Evolutionary conservation across 1,140 invertebrate genomes (phyloP), one percentile per base, ranked within the genome.

Genomic region (Lasioglossum albipes): DNA sequence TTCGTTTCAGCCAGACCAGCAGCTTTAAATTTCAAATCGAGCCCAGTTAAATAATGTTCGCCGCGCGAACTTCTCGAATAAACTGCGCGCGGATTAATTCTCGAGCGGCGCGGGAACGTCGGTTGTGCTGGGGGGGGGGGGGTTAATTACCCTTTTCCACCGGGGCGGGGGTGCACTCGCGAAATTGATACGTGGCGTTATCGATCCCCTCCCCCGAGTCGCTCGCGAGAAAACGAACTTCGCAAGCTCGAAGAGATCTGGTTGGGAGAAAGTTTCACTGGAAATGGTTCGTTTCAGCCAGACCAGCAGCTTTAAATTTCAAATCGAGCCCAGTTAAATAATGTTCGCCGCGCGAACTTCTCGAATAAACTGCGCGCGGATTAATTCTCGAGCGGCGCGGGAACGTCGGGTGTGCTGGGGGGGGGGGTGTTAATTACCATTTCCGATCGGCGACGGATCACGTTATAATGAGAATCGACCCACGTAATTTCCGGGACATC

Each of bases 31-130:
- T 79, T 73, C 62, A 65, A 54, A 79, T 65, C 41, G 22, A 45
- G 22, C n/a, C 62, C 59, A 27, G 68, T 54, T 9, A 54, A 79
- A 79, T 79, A 72, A 79, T 54, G 69, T 42, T 27, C 69, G 2
- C 7, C n/a, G 6, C n/a, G 10, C 16, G 20, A 79, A 78, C 68
- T 78, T 78, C 52, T 72, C 75, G 31, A 22, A 65, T 79, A 79
- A 72, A 41, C 18, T 3, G 75, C 59, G n/a, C 27, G 62, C 5
- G 16, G 75, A 79, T 72, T 72, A 72, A 79, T 79, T 70, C n/a
- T 16, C 3, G n/a, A 4, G 13, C 18, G 52, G 52, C 16, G 2
- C 7, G 0, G 9, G 6, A 10, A 10, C 1, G n/a, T n/a, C n/a
- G n/a, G n/a, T n/a, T n/a, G n/a, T n/a, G n/a, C n/a, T n/a, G n/a